Percentiles rank a stretch among this genome's conserved stretches.
Evolutionary conservation across 2,113 vertebrate genomes (phyloP).

Genomic region (Perca fluviatilis): DNA sequence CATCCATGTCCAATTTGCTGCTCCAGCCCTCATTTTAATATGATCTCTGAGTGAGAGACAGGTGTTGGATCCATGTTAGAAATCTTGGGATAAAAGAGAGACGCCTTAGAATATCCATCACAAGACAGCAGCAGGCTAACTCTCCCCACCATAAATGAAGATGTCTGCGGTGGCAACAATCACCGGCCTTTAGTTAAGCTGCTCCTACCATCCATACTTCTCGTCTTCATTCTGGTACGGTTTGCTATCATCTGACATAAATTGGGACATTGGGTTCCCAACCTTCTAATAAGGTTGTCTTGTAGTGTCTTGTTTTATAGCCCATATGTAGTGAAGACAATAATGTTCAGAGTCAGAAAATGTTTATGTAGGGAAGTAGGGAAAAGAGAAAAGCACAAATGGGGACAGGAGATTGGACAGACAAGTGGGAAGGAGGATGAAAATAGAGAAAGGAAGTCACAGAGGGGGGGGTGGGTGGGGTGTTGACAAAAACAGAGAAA

Average conservation of each 20-base stretch:
- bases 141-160: conserved; percentile 43
- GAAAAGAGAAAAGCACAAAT: neutral
- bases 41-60: conserved; percentile 22
- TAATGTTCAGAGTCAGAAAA: conserved; percentile 3
- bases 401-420: neutral
- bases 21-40: conserved; percentile 7
- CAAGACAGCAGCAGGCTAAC: conserved; percentile 19
- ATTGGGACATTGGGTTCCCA: neutral
- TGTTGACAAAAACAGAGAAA: conserved; percentile 16
- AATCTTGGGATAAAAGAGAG: conserved; percentile 18
- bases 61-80: conserved; percentile 41
- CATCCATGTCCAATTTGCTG: conserved; percentile 1
- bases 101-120: conserved; percentile 33
- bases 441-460: conserved; percentile 27
- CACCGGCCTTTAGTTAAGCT: conserved; percentile 14
- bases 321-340: neutral
- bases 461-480: neutral
- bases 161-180: conserved; percentile 42
- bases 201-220: neutral
- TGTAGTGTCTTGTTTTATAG: conserved; percentile 28
- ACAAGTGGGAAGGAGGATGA: neutral
- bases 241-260: conserved; percentile 7
- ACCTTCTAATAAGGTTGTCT: conserved; percentile 26
- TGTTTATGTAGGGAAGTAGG: neutral
- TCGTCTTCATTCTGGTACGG: neutral